phyloP scores from a whole-genome alignment of 2,797 vertebrate species.

The Kryptopterus vitreolus region DNA sequence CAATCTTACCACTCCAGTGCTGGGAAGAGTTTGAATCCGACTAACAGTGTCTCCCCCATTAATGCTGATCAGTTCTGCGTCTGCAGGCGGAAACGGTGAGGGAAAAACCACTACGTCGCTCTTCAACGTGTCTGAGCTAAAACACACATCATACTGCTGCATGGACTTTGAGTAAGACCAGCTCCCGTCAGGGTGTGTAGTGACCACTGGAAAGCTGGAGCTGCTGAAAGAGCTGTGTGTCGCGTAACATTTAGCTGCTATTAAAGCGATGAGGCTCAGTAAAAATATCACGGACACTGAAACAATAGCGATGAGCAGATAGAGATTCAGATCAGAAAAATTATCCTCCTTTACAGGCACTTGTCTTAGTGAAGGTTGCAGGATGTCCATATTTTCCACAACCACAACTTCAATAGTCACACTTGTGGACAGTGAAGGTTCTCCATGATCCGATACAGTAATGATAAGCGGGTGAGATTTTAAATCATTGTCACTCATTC shows the following conservation, averaged over 20 bases:
- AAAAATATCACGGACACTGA: conserved; percentile 50
- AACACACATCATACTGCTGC: conserved; percentile 49
- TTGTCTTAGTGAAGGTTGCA: conserved; percentile 37
- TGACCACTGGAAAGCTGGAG: conserved; percentile 42
- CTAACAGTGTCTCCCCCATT: conserved; percentile 48
- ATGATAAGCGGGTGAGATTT: conserved; percentile 46
- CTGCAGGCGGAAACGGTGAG: conserved; percentile 32
- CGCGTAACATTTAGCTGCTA: neutral
- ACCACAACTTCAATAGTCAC: conserved; percentile 44
- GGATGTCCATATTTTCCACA: conserved; percentile 33
- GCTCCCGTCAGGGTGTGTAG: conserved; percentile 50
- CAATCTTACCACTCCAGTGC: conserved; percentile 40
- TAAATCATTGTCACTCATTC: conserved; percentile 51
- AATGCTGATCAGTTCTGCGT: conserved; percentile 54
- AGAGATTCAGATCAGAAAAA: conserved; percentile 50
- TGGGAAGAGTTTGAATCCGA: conserved; percentile 35
- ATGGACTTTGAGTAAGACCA: conserved; percentile 47
- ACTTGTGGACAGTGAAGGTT: conserved; percentile 30
- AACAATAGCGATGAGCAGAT: conserved; percentile 43
- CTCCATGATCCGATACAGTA: conserved; percentile 49
- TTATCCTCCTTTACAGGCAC: conserved; percentile 27
- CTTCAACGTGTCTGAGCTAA: conserved; percentile 47
- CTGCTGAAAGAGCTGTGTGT: no score
- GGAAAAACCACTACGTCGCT: conserved; percentile 48
- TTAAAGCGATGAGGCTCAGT: conserved; percentile 35